Conservation (phyloP, 2,888 invertebrate species). For the Folsomia manolachei region DNA sequence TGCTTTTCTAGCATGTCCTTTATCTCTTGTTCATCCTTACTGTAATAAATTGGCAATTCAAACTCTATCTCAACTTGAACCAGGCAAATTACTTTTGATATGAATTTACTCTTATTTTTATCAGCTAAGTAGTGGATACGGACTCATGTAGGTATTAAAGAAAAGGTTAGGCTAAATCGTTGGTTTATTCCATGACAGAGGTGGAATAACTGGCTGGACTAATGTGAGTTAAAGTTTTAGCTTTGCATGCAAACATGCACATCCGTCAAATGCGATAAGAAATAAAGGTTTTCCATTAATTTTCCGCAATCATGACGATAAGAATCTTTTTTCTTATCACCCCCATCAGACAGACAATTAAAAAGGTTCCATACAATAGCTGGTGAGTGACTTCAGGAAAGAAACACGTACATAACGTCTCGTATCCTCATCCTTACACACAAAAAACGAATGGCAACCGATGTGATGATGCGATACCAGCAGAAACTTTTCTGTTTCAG, state of each 20-base stretch:
- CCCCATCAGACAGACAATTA: constrained; percentile 49
- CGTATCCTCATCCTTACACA: too few species aligned
- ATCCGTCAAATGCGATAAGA: constrained; percentile 49
- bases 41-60: too few species aligned
- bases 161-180: not conserved
- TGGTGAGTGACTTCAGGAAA: not conserved
- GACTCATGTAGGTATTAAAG: not conserved
- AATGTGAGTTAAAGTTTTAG: too few species aligned
- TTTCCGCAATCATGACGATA: constrained; percentile 50
- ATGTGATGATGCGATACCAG: not conserved
- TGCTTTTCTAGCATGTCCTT: too few species aligned
- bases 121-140: not conserved
- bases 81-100: constrained; percentile 73
- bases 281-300: constrained; percentile 50
- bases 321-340: constrained; percentile 45
- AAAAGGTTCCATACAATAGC: constrained; percentile 43
- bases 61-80: too few species aligned
- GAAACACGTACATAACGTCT: not conserved
- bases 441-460: not conserved
- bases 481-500: not conserved
- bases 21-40: too few species aligned
- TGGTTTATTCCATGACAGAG: not conserved
- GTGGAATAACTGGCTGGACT: constrained; percentile 9
- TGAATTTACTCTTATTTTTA: too few species aligned
- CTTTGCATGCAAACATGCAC: constrained; percentile 35